Base-by-base conservation (phyloP, 2,888 invertebrate genomes). In the Drosophila leonis region DNA sequence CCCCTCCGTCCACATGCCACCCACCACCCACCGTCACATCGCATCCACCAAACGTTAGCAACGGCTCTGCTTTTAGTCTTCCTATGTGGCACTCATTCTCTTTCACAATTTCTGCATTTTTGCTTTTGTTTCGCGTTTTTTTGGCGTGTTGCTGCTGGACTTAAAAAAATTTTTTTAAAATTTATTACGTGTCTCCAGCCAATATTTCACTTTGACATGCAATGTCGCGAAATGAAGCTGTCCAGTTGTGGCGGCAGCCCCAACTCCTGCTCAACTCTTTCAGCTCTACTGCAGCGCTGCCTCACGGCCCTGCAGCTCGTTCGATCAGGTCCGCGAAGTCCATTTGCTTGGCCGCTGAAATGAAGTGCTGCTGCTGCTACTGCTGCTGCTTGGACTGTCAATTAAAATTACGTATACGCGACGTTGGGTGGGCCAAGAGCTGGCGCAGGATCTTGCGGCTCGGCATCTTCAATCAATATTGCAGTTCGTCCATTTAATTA, bases 161-260 rank as follows among this genome's bases (percentile, higher is more conserved):
- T 76, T 80, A 83, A 81, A 83, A 83, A 46, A 84, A 24, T 27
- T 79, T 75, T 80, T 80, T 82, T 90, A 65, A 91, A 91, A 92
- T 92, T 92, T 92, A 92, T 92, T 91, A 92, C 92, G 88, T 91
- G 88, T 91, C 91, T 92, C 88, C 89, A 88, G 90, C 91, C 91
- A 92, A 92, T 92, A 92, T 92, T 91, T 92, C 92, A 92, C 91
- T 90, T 91, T 91, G 91, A 91, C 91, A 89, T 91, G 88, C 89
- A 80, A 84, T 83, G 91, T 91, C 91, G 87, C 91, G 88, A 91
- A 91, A 91, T 91, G 87, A 91, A 91, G 91, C 91, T 90, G 91
- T 91, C 91, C 83, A 82, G 83, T 78, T 84, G 90, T 69, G 86
- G 88, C 82, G 62, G 70, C 55, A 65, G 24, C 42, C 20, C 73